Percentiles rank a stretch among this genome's conserved stretches.
phyloP scores from a whole-genome alignment of 2,888 invertebrate genomes.

The Suillia variegata region DNA sequence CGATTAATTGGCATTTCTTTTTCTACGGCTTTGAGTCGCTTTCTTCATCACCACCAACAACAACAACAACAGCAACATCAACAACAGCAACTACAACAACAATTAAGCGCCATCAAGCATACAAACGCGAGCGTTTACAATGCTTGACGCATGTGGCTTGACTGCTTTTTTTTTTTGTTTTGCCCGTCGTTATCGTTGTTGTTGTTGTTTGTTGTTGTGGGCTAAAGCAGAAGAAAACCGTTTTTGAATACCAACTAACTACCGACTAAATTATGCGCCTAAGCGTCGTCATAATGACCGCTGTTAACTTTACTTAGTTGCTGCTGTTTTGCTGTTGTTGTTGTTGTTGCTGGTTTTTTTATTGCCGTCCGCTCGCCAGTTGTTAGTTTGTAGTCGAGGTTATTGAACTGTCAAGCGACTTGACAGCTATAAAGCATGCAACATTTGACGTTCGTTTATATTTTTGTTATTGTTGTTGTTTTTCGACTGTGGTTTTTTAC shows the following conservation, averaged over 20 bases:
- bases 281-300: neutral
- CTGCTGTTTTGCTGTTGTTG: conserved; percentile 15
- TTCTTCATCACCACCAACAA: too few relatives aligned
- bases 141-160: too few relatives aligned
- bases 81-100: too few relatives aligned
- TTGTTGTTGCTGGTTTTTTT: neutral
- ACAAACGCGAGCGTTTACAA: too few relatives aligned
- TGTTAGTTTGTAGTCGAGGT: neutral
- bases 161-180: too few relatives aligned
- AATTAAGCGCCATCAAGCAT: too few relatives aligned
- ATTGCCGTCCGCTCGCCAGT: neutral
- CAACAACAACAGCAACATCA: too few relatives aligned
- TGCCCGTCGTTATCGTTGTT: too few relatives aligned
- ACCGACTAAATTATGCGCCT: neutral
- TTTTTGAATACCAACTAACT: neutral
- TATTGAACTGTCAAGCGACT: conserved; percentile 12
- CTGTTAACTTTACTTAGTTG: conserved; percentile 7
- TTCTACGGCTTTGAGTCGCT: conserved; percentile 5
- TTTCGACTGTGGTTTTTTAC: neutral
- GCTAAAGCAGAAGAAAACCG: too few relatives aligned
- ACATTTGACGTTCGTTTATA: neutral
- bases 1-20: conserved; percentile 1
- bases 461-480: too few relatives aligned
- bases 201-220: too few relatives aligned
- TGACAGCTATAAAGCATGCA: conserved; percentile 8